phyloP scores from a whole-genome alignment of 2,888 invertebrate species.

The Drosophila koepferae region DNA sequence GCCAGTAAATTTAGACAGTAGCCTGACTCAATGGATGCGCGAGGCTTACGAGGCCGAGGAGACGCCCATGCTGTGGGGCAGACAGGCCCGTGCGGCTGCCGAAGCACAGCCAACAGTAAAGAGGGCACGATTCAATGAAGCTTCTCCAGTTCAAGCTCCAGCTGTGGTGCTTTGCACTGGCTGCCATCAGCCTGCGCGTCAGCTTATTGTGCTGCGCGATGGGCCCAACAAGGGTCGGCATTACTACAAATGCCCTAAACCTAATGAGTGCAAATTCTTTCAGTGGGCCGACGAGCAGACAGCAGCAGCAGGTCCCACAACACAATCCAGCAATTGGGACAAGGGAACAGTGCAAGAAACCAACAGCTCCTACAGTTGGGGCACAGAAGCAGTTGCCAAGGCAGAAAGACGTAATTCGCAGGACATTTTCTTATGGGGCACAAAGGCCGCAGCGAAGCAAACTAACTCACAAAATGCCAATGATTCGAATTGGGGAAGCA shows the following conservation, averaged over 20 bases:
- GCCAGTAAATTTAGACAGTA: conserved; percentile 31
- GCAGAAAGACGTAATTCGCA: neutral
- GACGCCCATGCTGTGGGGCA: conserved; percentile 63
- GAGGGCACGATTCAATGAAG: conserved; percentile 28
- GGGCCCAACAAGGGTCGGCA: conserved; percentile 93
- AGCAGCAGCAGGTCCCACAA: neutral
- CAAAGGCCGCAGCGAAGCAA: neutral
- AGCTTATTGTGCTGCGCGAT: conserved; percentile 90
- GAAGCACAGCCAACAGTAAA: conserved; percentile 46
- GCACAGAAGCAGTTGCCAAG: neutral
- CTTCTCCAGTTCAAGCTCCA: neutral
- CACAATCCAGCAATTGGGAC: neutral
- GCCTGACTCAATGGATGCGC: conserved; percentile 52
- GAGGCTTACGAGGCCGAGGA: conserved; percentile 43
- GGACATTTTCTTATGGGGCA: conserved; percentile 17
- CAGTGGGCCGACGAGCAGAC: conserved; percentile 89
- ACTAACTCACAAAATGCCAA: neutral
- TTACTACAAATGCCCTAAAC: conserved; percentile 91
- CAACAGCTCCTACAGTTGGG: neutral
- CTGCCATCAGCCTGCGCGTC: conserved; percentile 77
- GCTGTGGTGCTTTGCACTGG: conserved; percentile 69
- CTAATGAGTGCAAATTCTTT: conserved; percentile 91
- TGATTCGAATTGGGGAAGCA: conserved; percentile 12
- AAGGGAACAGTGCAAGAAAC: neutral
- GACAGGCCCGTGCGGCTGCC: conserved; percentile 42